Base-by-base conservation (phyloP, 2,113 vertebrate genomes). In the Anolis sagrei region DNA sequence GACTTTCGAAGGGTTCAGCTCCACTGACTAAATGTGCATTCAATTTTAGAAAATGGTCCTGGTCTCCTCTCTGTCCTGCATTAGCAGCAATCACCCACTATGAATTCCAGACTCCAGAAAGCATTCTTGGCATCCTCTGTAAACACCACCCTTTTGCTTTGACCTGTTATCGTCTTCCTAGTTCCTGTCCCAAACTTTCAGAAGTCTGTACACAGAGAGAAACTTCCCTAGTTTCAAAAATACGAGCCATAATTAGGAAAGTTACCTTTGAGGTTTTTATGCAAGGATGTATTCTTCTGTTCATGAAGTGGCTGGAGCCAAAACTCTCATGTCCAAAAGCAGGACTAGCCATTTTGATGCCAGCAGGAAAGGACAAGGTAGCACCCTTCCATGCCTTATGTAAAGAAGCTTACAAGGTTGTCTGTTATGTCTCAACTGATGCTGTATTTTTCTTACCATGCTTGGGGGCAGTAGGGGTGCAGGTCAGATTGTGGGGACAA, bases 1-100 rank as follows among this genome's bases (percentile, higher is more conserved):
- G 44, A 44, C 74, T 69, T 84, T 78, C 58, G 49, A 78, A 78
- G n/a, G 34, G 62, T 58, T 78, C 75, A 69, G 48, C 83, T 77
- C 62, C 32, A 78, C 16, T 58, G 75, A 77, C 23, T 27, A 69
- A 39, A 78, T 54, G 48, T 84, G 62, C 49, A 13, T 36, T 70
- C 48, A 69, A 39, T 78, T 58, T 81, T 80, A 25, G 39, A 32
- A 81, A 70, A 70, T 70, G 48, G 66, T 27, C 58, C 44, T 78
- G 5, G 10, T 69, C 62, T 36, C 18, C 32, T 36, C 9, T 84
- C 48, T 78, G 8, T 77, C 48, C 48, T 70, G 73, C 74, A 39
- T 78, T 84, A 69, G 36, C 32, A 77, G 78, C 21, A 54, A 11
- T 84, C 83, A 77, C 72, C 64, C 64, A 39, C 64, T 32, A 76